Base-by-base conservation (phyloP, 2,113 vertebrate species). In the Gallinago paraguaiae region DNA sequence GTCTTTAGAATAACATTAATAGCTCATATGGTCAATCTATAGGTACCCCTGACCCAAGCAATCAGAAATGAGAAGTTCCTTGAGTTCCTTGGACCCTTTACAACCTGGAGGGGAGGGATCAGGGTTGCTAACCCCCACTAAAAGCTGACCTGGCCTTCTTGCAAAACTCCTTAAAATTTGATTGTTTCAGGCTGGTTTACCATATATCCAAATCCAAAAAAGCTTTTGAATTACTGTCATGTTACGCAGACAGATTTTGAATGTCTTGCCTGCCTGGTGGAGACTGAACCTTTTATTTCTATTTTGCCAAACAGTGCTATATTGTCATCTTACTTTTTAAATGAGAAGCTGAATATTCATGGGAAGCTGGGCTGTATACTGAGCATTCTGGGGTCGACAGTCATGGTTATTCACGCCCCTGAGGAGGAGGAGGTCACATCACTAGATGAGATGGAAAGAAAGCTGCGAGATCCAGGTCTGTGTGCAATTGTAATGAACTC, bases 331-430 rank as follows among this genome's bases (percentile, higher is more conserved):
- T 97, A 98, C 85, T 98, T 98, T 96, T 97, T 98, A 96, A 97
- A 98, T 46, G 98, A 98, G 92, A 97, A 96, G 60, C 92, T 98
- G 92, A 98, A 98, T 89, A 97, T 98, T 93, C 98, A 98, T 60
- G 98, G 98, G 17, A 98, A 98, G 86, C 91, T 98, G 65, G 98
- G 98, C 88, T 98, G 98, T 23, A 19, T 98, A 24, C 91, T 98
- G 88, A 97, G 98, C 75, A 53, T 98, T 83, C 39, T 98, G 96
- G 98, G 98, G 25, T 98, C 98, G 60, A 98, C 98, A 0, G 95
- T 98, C 95, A 98, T 98, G 98, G 98, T 98, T 51, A 98, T 98
- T 90, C 98, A 98, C 7, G 98, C 98, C 37, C 98, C 98, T 2
- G 90, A 97, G 53, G 98, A 98, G 83, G 98, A 98, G 43, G 97